A percentile compares a stretch with the other conserved stretches of the same genome.
Evolutionary conservation across 2,797 vertebrate species (phyloP).

Genomic region (Manis javanica): DNA sequence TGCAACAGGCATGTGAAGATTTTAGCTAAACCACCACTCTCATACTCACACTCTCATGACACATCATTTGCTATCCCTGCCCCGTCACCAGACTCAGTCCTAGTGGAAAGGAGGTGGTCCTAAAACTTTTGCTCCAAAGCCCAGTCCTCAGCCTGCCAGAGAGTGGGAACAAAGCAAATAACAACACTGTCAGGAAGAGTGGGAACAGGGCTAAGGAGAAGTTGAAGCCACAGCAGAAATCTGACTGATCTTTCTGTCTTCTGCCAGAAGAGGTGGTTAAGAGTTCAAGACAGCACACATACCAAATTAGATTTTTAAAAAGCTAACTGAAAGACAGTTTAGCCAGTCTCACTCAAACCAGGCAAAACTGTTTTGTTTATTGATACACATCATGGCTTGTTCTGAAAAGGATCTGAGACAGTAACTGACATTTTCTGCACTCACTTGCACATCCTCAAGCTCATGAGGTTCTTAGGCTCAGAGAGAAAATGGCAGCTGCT

Average conservation of each 20-base stretch:
- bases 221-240: not conserved
- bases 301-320: slow-evolving; percentile 24
- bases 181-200: not conserved
- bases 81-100: not conserved
- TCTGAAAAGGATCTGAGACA: slow-evolving; percentile 10
- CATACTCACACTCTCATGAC: not conserved
- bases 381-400: not conserved
- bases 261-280: not conserved
- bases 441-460: not conserved
- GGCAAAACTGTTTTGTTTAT: not conserved
- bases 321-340: not conserved
- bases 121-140: not conserved
- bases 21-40: not conserved
- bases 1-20: not conserved
- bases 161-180: not conserved
- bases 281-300: not conserved
- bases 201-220: not conserved
- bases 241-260: not conserved
- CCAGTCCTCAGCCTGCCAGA: not conserved
- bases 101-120: not conserved
- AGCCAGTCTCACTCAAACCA: not conserved
- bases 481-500: not conserved
- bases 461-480: slow-evolving; percentile 40
- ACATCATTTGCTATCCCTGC: not conserved
- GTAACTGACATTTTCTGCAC: not conserved